Evolutionary conservation across 2,113 vertebrate genomes (phyloP).

Genomic region (Podocnemis expansa): DNA sequence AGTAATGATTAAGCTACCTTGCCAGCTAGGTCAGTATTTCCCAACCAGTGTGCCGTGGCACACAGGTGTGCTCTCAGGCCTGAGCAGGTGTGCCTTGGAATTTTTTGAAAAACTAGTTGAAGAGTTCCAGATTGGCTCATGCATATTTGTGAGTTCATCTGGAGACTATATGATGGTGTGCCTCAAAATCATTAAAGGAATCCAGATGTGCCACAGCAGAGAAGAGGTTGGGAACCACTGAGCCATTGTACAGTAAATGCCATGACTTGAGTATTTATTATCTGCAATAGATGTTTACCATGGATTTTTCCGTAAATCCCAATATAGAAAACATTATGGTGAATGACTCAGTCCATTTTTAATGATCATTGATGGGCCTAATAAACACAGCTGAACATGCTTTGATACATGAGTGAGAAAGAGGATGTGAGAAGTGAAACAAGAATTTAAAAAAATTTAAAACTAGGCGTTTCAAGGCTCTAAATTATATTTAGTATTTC

Average conservation of each 20-base stretch:
- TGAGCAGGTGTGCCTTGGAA: too few species aligned
- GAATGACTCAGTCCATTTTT: conserved; percentile 21
- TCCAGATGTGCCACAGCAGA: too few species aligned
- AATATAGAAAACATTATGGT: background rate
- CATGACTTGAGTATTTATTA: background rate
- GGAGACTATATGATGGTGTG: too few species aligned
- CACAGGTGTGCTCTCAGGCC: too few species aligned
- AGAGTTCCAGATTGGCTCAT: too few species aligned
- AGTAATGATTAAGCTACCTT: background rate
- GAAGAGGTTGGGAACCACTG: too few species aligned
- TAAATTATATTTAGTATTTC: background rate
- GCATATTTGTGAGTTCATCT: too few species aligned
- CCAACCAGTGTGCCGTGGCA: too few species aligned
- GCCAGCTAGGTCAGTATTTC: too few species aligned
- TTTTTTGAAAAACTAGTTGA: too few species aligned
- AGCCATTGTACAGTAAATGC: background rate
- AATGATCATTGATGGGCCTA: background rate
- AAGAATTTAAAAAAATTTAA: background rate
- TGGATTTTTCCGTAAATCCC: background rate
- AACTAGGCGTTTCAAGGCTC: background rate
- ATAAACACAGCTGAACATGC: background rate
- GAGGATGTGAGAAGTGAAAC: background rate
- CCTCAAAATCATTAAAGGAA: too few species aligned
- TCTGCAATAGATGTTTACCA: background rate
- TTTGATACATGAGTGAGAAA: background rate